Base-by-base conservation (phyloP, 2,113 vertebrate species). In the Acrocephalus kingi region DNA sequence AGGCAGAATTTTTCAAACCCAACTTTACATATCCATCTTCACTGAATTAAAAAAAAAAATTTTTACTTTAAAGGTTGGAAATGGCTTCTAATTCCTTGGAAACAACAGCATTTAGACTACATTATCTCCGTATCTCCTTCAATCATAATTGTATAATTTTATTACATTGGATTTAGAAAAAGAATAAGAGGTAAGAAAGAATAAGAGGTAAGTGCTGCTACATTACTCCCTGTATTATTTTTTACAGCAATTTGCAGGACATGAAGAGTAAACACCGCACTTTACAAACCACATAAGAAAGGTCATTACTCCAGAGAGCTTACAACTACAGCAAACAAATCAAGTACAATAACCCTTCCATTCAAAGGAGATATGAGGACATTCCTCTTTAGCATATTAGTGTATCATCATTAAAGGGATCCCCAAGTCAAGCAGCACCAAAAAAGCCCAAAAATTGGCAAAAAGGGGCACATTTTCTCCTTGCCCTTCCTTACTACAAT, bases 161-260 rank as follows among this genome's bases (percentile, higher is more conserved):
- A 73, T 63, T 56, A 52, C 15, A 31, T 0, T 37, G 41, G 31
- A 56, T 63, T 52, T 14, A 87, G 66, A 62, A 81, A 82, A 78
- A 81, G 27, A 41, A 13, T 2, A 68, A 73, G 39, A 86, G 56
- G 52, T 35, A 75, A 74, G 33, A 82, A 78, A 81, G 27, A 41
- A 13, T 2, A 68, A 73, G 39, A 86, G 56, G 52, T 35, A 75
- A 74, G 33, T 71, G 49, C 61, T 86, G 46, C 31, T 71, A 48
- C 74, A 43, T 54, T 63, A 63, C 19, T 7, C 33, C 24, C 14
- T 7, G 0, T 59, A 48, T 63, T 69, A 10, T n/a, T 86, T 73
- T 90, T 87, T 67, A 78, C 31, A 58, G 64, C 61, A 72, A 87
- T 96, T 67, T 96, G 51, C 72, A 94, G 90, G 87, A 81, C 48